Evolutionary conservation across 2,797 vertebrate genomes (phyloP).

Genomic region (Coregonus sp.): DNA sequence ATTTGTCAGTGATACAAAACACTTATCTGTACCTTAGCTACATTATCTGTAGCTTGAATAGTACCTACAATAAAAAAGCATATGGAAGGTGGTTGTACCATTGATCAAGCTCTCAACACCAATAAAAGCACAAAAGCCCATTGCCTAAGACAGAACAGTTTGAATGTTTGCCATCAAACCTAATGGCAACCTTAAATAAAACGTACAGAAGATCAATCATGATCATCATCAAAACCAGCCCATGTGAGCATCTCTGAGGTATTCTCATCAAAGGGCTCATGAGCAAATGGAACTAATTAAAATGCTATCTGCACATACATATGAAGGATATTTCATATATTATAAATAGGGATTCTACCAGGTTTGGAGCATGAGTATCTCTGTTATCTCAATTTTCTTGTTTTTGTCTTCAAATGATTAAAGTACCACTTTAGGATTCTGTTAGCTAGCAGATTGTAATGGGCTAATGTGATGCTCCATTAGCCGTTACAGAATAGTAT

Average conservation of each 20-base stretch:
- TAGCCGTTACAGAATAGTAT: no score
- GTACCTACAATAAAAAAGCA: not conserved
- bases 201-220: not conserved
- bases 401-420: not conserved
- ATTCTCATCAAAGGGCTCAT: not conserved
- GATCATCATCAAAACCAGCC: not conserved
- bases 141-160: not conserved
- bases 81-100: not conserved
- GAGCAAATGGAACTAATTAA: not conserved
- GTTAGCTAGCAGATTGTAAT: no score
- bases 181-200: not conserved
- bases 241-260: not conserved
- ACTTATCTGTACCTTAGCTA: no score
- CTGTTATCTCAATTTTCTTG: not conserved
- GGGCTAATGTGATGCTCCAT: no score
- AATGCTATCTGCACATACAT: not conserved
- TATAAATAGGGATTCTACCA: not conserved
- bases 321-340: not conserved
- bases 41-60: no score
- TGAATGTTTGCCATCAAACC: not conserved
- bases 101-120: not conserved
- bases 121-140: not conserved
- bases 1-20: not conserved
- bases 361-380: not conserved
- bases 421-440: not conserved